These are phyloP conservation scores for Stomatorhinus ivindoensis DNA, from an alignment of 2,113 vertebrate species.

Conservation along the genomic window DNA sequence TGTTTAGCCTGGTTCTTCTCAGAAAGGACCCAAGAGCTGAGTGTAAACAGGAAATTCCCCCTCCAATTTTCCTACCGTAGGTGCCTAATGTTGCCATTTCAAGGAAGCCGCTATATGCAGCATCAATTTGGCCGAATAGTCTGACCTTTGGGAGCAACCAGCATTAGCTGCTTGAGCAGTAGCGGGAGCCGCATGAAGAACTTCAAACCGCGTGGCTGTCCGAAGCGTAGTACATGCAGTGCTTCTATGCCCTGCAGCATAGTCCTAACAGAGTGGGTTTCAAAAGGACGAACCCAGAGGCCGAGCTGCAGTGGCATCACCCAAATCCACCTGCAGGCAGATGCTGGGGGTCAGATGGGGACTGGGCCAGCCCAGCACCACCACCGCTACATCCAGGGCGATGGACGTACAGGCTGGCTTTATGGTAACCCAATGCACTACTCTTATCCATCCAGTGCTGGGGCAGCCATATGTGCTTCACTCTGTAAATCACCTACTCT, in stretches of 20 bases:
- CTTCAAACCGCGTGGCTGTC: not conserved
- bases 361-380: constrained; percentile 34
- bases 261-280: constrained; percentile 12
- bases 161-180: not conserved
- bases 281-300: constrained; percentile 20
- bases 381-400: constrained; percentile 48
- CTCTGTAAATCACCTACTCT: not conserved
- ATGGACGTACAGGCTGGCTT: constrained; percentile 54
- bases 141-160: not conserved
- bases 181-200: not conserved
- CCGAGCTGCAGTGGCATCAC: not conserved
- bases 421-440: constrained; percentile 26
- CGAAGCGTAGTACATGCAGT: not conserved
- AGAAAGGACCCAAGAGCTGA: not conserved
- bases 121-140: not conserved
- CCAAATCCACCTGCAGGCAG: constrained; percentile 34
- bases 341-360: constrained; percentile 43
- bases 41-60: not conserved
- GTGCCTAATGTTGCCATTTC: not conserved
- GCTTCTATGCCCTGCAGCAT: not conserved
- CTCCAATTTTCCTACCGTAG: not conserved
- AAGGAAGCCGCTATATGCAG: not conserved
- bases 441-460: constrained; percentile 13
- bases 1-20: not conserved
- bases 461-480: constrained; percentile 25